phyloP scores from a whole-genome alignment of 2,888 invertebrate species.

The Heteropelma amictum region DNA sequence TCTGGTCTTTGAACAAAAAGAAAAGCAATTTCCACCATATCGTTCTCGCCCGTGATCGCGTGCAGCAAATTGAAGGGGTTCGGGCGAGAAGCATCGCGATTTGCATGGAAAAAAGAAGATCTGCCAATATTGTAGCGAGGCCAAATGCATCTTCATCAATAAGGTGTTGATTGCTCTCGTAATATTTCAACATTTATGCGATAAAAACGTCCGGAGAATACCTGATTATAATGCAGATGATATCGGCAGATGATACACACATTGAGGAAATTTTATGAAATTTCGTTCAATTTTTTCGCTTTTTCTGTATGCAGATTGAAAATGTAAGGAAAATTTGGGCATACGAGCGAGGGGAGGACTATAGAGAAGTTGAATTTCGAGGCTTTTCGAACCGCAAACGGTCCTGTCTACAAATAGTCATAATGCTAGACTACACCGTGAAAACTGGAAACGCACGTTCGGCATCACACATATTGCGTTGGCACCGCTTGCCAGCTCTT shows the following conservation, averaged over 20 bases:
- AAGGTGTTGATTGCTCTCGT: slow-evolving; percentile 45
- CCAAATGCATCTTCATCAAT: slow-evolving; percentile 18
- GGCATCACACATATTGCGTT: slow-evolving; percentile 71
- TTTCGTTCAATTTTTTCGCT: background rate
- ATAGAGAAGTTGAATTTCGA: background rate
- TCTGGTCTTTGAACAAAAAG: slow-evolving; percentile 5
- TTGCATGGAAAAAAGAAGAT: slow-evolving; percentile 13
- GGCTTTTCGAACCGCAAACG: slow-evolving; percentile 31
- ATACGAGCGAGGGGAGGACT: background rate
- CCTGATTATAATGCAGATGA: too few relatives aligned
- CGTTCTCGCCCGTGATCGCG: slow-evolving; percentile 57
- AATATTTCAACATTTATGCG: slow-evolving; percentile 3
- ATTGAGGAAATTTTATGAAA: background rate
- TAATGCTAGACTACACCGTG: slow-evolving; percentile 40
- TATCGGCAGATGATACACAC: background rate
- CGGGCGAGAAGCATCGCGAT: slow-evolving; percentile 50
- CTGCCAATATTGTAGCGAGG: slow-evolving; percentile 28
- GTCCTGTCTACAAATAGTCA: slow-evolving; percentile 51
- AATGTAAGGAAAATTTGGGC: background rate
- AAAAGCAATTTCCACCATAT: background rate
- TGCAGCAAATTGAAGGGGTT: slow-evolving; percentile 65
- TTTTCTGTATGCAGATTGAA: background rate
- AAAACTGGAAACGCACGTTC: slow-evolving; percentile 60
- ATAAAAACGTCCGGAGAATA: background rate
- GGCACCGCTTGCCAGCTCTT: slow-evolving; percentile 47